Evolutionary conservation across 2,888 invertebrate species (phyloP), one percentile per base, ranked within the genome.

Genomic region (Spicauda simplicius): DNA sequence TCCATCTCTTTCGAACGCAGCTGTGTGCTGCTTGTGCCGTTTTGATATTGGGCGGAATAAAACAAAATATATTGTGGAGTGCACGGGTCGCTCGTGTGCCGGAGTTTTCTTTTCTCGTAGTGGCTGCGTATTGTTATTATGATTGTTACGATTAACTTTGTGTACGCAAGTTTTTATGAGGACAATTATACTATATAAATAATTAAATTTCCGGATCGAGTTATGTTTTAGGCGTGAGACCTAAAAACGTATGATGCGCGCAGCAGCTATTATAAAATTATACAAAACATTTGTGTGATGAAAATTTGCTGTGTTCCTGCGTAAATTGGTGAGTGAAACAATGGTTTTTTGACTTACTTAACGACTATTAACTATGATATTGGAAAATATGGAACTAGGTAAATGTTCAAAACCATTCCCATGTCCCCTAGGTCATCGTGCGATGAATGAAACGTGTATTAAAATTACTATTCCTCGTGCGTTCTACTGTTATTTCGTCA

Each of bases 51-150:
- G 64, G 69, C 63, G 70, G 69, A 69, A 64, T 71, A 69, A 72
- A 75, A 76, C 80, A 81, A 82, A 80, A 80, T 82, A 83, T 80
- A 79, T 81, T 75, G 74, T 73, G 72, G 73, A 78, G 79, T 79
- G 86, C 80, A 76, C 79, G 79, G 82, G 80, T 76, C 80, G 80
- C 81, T 80, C 83, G 87, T 83, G 85, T 81, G 79, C 77, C 76
- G 80, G 81, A 83, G 82, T 81, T 85, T 85, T 85, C 80, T 75
- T 79, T 83, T 82, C 81, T 81, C 81, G 84, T 73, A 80, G 82
- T 82, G 79, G 76, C 83, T 84, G 77, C 76, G 82, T 84, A 83
- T 81, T 73, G 64, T 70, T 66, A 68, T 71, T 68, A 71, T 74
- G 70, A 69, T 69, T 61, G 66, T 63, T 71, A 66, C 33, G 58